These are phyloP conservation scores for Athrips mouffetella DNA, from an alignment of 2,888 invertebrate species.

Conservation along the genomic window DNA sequence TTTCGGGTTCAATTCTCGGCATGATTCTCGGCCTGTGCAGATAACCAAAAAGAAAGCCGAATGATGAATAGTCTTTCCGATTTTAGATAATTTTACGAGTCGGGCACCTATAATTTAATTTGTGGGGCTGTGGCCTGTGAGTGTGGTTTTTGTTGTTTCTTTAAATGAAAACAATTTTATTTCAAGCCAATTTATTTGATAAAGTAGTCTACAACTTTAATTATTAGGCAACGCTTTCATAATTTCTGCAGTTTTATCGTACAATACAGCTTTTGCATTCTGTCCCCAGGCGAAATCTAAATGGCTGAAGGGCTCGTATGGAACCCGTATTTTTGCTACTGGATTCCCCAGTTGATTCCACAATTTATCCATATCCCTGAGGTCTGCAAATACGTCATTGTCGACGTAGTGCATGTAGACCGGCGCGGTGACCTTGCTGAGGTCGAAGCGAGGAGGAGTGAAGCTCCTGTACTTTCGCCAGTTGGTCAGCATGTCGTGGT, in stretches of 20 bases:
- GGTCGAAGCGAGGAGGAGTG: slow-evolving; percentile 75
- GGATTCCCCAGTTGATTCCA: slow-evolving; percentile 64
- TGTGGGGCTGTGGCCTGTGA: too few relatives aligned
- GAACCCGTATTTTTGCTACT: slow-evolving; percentile 71
- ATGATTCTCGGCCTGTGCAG: too few relatives aligned
- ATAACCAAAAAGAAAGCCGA: too few relatives aligned
- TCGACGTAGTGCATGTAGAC: slow-evolving; percentile 79
- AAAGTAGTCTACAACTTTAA: too few relatives aligned
- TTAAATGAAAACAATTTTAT: not conserved
- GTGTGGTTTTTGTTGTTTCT: too few relatives aligned
- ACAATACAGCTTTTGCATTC: slow-evolving; percentile 74
- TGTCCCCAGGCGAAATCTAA: slow-evolving; percentile 83
- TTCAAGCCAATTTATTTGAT: not conserved
- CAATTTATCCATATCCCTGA: slow-evolving; percentile 68
- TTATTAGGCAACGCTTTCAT: slow-evolving; percentile 49
- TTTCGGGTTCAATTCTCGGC: too few relatives aligned
- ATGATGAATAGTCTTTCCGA: too few relatives aligned
- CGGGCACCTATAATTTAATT: too few relatives aligned
- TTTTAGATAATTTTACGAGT: too few relatives aligned
- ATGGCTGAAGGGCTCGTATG: slow-evolving; percentile 79
- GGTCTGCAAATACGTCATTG: slow-evolving; percentile 79
- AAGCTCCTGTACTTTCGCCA: slow-evolving; percentile 66
- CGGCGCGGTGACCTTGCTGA: slow-evolving; percentile 72
- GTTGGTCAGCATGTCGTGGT: slow-evolving; percentile 70
- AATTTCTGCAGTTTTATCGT: slow-evolving; percentile 67